These are phyloP conservation scores for Cheirogaleus major DNA, from an alignment of 2,797 vertebrate genomes.

Conservation along the genomic window DNA sequence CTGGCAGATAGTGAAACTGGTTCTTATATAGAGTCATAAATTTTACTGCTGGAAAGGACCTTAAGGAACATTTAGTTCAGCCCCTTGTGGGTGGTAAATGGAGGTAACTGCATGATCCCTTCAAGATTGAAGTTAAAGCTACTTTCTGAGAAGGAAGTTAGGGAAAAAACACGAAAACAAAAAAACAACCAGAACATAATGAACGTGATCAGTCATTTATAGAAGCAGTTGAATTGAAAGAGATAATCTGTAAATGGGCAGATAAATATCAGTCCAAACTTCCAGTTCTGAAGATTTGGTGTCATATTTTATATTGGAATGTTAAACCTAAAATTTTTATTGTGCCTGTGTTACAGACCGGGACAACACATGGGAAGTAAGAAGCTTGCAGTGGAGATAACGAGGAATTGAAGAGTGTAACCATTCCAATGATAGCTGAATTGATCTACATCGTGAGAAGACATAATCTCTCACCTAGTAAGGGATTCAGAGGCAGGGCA, in stretches of 20 bases:
- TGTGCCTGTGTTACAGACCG: background rate
- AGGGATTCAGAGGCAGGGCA: background rate
- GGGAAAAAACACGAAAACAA: background rate
- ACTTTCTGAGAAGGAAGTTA: slow-evolving; percentile 47
- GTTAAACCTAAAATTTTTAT: background rate
- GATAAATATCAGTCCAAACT: background rate
- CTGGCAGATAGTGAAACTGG: slow-evolving; percentile 70
- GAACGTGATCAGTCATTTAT: background rate
- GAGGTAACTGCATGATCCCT: background rate
- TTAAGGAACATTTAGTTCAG: slow-evolving; percentile 50
- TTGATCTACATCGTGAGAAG: background rate
- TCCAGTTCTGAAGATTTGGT: background rate
- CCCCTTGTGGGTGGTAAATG: slow-evolving; percentile 65
- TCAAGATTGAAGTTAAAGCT: slow-evolving; percentile 49
- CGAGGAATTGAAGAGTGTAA: background rate
- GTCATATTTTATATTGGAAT: background rate
- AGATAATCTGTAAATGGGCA: background rate
- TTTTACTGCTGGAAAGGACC: slow-evolving; percentile 64
- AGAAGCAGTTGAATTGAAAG: background rate
- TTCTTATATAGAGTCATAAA: slow-evolving; percentile 73
- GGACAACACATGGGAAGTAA: background rate
- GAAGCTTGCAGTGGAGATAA: background rate
- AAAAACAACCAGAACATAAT: background rate
- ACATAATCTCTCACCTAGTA: fast-evolving
- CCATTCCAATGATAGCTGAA: background rate